These are phyloP conservation scores for Eubasilissa regina DNA, from an alignment of 1,140 invertebrate species.

Conservation along the genomic window DNA sequence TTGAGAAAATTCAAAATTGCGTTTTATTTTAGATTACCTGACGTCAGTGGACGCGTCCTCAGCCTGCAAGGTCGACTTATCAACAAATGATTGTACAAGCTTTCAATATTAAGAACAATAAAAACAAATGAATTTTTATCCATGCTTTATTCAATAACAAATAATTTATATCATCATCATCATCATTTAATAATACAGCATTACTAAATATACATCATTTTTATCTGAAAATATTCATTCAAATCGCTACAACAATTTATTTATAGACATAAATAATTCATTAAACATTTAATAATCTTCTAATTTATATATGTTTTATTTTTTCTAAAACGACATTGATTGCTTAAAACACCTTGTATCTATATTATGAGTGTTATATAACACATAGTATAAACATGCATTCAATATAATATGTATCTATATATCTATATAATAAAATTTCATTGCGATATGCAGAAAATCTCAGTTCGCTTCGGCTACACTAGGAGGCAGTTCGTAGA, in stretches of 20 bases:
- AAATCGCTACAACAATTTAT: slow-evolving; percentile 16
- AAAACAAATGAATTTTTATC: not conserved
- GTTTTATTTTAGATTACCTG: too few relatives aligned
- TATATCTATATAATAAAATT: not conserved
- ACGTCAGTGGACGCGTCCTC: too few relatives aligned
- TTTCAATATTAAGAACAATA: not conserved
- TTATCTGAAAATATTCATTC: slow-evolving; percentile 3
- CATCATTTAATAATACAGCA: slow-evolving; percentile 1
- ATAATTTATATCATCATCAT: slow-evolving; percentile 21
- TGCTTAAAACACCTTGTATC: slow-evolving; percentile 25
- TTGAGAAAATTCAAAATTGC: too few relatives aligned
- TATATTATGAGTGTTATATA: slow-evolving; percentile 1
- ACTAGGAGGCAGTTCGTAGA: not conserved
- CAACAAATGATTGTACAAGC: too few relatives aligned
- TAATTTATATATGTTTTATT: not conserved
- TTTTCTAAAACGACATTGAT: slow-evolving; percentile 27
- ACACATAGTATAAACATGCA: not conserved
- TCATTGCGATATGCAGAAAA: slow-evolving; percentile 12
- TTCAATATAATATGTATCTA: not conserved
- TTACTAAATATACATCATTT: not conserved
- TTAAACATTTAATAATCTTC: not conserved
- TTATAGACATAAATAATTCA: not conserved
- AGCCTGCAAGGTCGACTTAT: too few relatives aligned
- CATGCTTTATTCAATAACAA: slow-evolving; percentile 32
- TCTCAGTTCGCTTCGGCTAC: slow-evolving; percentile 14